Evolutionary conservation across 2,113 vertebrate species (phyloP).

Genomic region (Maccullochella peelii): DNA sequence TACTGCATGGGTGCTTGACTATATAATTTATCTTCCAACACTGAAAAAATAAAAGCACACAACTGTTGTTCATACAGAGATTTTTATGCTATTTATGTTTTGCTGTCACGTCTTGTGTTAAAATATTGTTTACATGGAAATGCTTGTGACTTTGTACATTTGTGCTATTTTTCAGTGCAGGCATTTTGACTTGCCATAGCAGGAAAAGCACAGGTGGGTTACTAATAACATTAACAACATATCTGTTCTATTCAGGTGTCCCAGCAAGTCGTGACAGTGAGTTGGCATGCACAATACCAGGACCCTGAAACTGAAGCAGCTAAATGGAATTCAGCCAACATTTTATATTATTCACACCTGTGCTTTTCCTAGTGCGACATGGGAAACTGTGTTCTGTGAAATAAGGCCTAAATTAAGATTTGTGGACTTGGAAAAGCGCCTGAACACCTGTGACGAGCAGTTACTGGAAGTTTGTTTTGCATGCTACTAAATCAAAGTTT

Average conservation of each 20-base stretch:
- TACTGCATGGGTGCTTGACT: conserved; percentile 6
- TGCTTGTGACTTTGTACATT: conserved; percentile 14
- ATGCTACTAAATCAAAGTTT: conserved; percentile 23
- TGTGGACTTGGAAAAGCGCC: not conserved
- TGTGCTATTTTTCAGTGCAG: not conserved
- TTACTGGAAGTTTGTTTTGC: conserved; percentile 26
- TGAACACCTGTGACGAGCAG: conserved; percentile 12
- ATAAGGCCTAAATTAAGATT: not conserved
- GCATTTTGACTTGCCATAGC: not conserved
- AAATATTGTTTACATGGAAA: not conserved
- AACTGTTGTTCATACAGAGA: conserved; percentile 1
- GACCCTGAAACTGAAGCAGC: not conserved
- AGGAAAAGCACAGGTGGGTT: not conserved
- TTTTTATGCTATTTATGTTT: conserved; percentile 9
- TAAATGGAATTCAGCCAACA: conserved; percentile 19
- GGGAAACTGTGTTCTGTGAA: not conserved
- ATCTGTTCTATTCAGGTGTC: too few relatives aligned
- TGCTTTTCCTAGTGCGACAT: not conserved
- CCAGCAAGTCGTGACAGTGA: not conserved
- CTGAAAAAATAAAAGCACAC: not conserved
- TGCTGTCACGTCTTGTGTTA: conserved; percentile 23
- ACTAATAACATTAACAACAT: not conserved
- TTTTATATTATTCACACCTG: conserved; percentile 8
- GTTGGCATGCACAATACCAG: not conserved
- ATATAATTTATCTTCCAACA: not conserved